Conservation (phyloP, 2,797 vertebrate species). For the Antennarius maculatus region DNA sequence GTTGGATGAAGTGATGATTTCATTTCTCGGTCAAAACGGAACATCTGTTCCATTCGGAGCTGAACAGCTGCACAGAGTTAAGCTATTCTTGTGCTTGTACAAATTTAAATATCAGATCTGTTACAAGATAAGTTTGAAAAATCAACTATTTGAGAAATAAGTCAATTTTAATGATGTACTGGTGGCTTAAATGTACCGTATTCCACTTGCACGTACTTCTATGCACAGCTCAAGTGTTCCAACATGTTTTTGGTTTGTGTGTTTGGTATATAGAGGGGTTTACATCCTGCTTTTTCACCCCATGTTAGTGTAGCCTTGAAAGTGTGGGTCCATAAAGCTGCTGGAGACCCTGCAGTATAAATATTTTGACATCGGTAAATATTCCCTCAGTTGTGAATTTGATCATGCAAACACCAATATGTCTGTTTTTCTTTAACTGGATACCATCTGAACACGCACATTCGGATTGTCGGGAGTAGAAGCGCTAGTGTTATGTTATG, state of each 20-base stretch:
- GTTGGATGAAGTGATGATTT: constrained; percentile 20
- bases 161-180: constrained; percentile 1
- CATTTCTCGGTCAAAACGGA: constrained; percentile 12
- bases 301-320: constrained; percentile 54
- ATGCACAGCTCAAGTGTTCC: constrained; percentile 10
- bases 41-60: constrained; percentile 30
- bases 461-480: constrained; percentile 45
- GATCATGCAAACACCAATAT: constrained; percentile 65
- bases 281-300: constrained; percentile 43
- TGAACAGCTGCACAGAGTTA: constrained; percentile 36
- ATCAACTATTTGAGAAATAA: neutral
- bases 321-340: constrained; percentile 62
- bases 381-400: constrained; percentile 67
- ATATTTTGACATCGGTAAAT: constrained; percentile 77
- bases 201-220: constrained; percentile 13
- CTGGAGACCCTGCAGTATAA: constrained; percentile 65
- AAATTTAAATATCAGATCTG: constrained; percentile 20
- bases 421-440: constrained; percentile 74
- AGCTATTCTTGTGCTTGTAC: constrained; percentile 18
- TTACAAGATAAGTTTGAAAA: constrained; percentile 6
- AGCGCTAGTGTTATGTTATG: constrained; percentile 51
- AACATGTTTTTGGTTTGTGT: constrained; percentile 43
- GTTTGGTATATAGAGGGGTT: constrained; percentile 31
- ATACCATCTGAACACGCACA: constrained; percentile 64
- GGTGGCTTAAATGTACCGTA: neutral